These are phyloP conservation scores for Leucania comma DNA, from an alignment of 2,888 invertebrate genomes.

Conservation along the genomic window DNA sequence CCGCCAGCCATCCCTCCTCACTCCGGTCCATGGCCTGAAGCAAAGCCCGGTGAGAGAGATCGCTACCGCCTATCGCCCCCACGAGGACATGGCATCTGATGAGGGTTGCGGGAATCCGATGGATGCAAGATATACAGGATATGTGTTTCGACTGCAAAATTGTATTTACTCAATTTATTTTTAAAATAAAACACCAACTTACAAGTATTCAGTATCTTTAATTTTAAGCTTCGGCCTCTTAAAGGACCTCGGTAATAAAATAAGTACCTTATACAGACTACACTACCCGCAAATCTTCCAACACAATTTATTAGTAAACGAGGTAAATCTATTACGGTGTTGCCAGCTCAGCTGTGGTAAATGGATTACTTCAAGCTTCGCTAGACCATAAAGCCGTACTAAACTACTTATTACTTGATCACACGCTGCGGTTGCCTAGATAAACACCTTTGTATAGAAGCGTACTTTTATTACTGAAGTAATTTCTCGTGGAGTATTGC, in stretches of 20 bases:
- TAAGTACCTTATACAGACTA: conserved; percentile 8
- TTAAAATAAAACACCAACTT: too few relatives aligned
- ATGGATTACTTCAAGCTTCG: conserved; percentile 58
- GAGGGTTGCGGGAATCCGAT: too few relatives aligned
- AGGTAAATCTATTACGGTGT: conserved; percentile 58
- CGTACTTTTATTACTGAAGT: not conserved
- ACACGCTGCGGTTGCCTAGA: conserved; percentile 36
- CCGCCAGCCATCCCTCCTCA: too few relatives aligned
- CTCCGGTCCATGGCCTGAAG: too few relatives aligned
- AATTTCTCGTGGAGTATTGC: not conserved
- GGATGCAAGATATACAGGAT: too few relatives aligned
- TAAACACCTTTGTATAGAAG: conserved; percentile 13
- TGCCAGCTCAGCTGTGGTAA: conserved; percentile 54
- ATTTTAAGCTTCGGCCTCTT: too few relatives aligned
- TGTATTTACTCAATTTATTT: too few relatives aligned
- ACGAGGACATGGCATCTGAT: too few relatives aligned
- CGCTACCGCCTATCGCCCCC: too few relatives aligned
- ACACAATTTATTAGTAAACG: conserved; percentile 49
- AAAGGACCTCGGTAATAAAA: conserved; percentile 8
- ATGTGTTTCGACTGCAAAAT: too few relatives aligned
- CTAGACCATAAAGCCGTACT: conserved; percentile 50
- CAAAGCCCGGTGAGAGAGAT: too few relatives aligned
- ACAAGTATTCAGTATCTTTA: too few relatives aligned
- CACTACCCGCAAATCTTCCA: conserved; percentile 37
- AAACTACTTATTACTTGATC: conserved; percentile 54